Base-by-base conservation (phyloP, 2,888 invertebrate genomes). In the Brachylomia viminalis region DNA sequence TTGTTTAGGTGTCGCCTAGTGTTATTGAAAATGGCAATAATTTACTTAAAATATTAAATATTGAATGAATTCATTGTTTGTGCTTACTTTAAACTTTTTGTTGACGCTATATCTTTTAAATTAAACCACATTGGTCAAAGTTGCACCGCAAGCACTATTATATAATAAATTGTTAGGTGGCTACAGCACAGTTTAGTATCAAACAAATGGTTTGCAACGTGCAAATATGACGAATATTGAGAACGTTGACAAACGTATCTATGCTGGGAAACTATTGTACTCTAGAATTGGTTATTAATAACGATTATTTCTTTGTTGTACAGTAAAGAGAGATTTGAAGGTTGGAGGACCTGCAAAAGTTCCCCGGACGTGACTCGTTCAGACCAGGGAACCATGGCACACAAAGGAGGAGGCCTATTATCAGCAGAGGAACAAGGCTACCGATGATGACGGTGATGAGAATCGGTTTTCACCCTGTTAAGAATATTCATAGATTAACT, bases 191-290 rank as follows among this genome's bases (percentile, higher is more conserved):
- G 52, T 67, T 47, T 30, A 73, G 69, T 61, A 30, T 71, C 52
- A 69, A 80, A 72, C 27, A 54, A 72, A 82, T 72, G 66, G 54
- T 58, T 68, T 65, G 67, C 49, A 66, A 72, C 75, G 52, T 64
- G 66, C 56, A 76, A 83, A 81, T 76, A 71, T 71, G 70, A 49
- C 5, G 23, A 64, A 59, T 70, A 69, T 67, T 75, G 13, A 66
- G 45, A 27, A 52, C 1, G 23, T 23, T 79, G 56, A 42, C 20
- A 17, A 71, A 13, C 54, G 30, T 27, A 58, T 13, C 15, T n/a
- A 42, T 15, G 8, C 13, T 27, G 27, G 6, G 15, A 45, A 45
- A 17, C 45, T 62, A 23, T 66, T 23, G 23, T 59, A 20, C 5
- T 11, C 23, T 23, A 52, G 6, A 23, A 52, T 52, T 52, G 20